These are phyloP conservation scores for Nematopogon swammerdamellus DNA, from an alignment of 2,888 invertebrate species.

Conservation along the genomic window DNA sequence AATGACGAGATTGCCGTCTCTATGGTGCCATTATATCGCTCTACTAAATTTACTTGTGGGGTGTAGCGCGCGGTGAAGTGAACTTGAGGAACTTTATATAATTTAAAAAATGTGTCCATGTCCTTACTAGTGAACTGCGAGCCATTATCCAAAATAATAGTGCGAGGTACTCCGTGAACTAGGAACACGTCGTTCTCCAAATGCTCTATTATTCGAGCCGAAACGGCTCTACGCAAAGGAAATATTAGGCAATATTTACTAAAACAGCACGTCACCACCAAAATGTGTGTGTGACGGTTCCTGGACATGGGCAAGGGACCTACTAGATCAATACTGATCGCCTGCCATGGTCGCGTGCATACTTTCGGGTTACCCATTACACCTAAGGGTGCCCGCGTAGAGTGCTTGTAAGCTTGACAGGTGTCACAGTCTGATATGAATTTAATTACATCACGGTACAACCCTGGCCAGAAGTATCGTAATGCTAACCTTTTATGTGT, in stretches of 20 bases:
- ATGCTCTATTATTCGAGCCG: no score
- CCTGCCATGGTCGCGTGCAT: slow-evolving; percentile 14
- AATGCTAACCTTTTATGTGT: slow-evolving; percentile 13
- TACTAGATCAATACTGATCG: slow-evolving; percentile 11
- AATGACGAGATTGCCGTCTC: neutral
- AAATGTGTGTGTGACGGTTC: no score
- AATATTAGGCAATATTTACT: no score
- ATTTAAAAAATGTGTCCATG: slow-evolving; percentile 3
- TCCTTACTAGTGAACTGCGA: slow-evolving; percentile 4
- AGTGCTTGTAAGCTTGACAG: slow-evolving; percentile 9
- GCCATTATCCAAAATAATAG: slow-evolving; percentile 6
- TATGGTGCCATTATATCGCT: slow-evolving; percentile 5
- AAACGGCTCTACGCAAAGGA: no score
- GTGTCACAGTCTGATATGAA: slow-evolving; percentile 9
- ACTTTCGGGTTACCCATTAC: slow-evolving; percentile 14
- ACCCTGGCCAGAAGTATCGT: slow-evolving; percentile 13
- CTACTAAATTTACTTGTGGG: slow-evolving; percentile 3
- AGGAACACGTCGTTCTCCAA: no score
- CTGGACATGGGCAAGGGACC: neutral
- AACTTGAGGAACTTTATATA: slow-evolving; percentile 6
- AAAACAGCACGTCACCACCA: no score
- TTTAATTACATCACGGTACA: slow-evolving; percentile 10
- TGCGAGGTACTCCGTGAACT: neutral
- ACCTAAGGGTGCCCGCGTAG: slow-evolving; percentile 9
- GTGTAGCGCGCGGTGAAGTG: slow-evolving; percentile 5